Evolutionary conservation across 2,888 invertebrate species (phyloP).

Genomic region (Euclidia mi): DNA sequence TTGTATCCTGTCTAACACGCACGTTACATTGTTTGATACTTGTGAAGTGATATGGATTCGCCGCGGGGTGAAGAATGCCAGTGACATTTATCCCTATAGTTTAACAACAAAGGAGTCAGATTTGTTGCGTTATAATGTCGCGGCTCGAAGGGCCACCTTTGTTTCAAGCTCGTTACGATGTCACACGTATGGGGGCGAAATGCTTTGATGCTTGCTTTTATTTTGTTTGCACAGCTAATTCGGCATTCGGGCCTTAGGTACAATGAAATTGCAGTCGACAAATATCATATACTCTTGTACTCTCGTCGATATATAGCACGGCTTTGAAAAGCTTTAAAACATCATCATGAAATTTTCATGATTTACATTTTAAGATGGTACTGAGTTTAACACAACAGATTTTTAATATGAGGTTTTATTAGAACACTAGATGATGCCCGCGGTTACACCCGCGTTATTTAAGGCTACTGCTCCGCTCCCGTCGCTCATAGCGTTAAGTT

Average conservation of each 20-base stretch:
- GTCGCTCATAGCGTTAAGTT: too few relatives aligned
- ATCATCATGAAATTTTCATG: too few relatives aligned
- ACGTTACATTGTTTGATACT: constrained; percentile 22
- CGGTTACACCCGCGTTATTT: too few relatives aligned
- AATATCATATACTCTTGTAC: too few relatives aligned
- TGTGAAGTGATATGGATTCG: constrained; percentile 40
- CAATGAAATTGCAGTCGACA: constrained; percentile 17
- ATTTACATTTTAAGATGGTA: too few relatives aligned
- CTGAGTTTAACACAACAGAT: too few relatives aligned
- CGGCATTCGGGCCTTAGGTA: constrained; percentile 7
- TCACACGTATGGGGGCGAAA: constrained; percentile 66
- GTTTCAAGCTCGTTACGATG: constrained; percentile 63
- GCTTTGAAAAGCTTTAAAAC: too few relatives aligned
- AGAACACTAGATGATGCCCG: too few relatives aligned
- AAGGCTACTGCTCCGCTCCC: too few relatives aligned
- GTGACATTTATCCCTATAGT: constrained; percentile 82
- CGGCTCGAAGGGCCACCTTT: constrained; percentile 66
- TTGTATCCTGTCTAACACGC: constrained; percentile 4
- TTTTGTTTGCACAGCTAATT: constrained; percentile 40
- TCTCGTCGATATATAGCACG: not conserved
- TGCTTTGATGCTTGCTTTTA: constrained; percentile 57
- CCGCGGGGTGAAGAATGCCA: constrained; percentile 60
- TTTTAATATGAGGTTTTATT: too few relatives aligned
- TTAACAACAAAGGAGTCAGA: constrained; percentile 77
- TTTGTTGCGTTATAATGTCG: constrained; percentile 75